Evolutionary conservation across 2,113 vertebrate genomes (phyloP).

Genomic region (Mobula birostris): DNA sequence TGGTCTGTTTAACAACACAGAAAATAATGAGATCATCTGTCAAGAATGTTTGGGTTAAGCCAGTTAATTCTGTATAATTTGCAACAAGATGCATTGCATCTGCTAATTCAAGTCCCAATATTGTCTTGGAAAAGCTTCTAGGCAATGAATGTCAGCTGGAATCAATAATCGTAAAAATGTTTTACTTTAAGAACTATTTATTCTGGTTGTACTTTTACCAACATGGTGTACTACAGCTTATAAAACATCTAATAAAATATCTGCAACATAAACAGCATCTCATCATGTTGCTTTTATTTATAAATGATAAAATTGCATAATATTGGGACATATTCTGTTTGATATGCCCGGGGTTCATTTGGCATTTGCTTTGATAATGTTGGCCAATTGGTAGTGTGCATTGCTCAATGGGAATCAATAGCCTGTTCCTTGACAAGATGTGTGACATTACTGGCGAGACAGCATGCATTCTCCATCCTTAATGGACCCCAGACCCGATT

Average conservation of each 20-base stretch:
- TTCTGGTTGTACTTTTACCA: conserved; percentile 16
- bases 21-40: conserved; percentile 31
- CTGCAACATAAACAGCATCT: not conserved
- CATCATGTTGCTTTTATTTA: conserved; percentile 11
- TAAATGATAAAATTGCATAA: not conserved
- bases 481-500: too few relatives aligned
- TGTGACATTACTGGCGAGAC: too few relatives aligned
- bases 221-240: not conserved
- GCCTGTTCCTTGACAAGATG: not conserved
- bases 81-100: conserved; percentile 34
- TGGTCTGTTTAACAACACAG: conserved; percentile 32
- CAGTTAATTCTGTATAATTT: conserved; percentile 30
- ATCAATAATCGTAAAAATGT: conserved; percentile 34
- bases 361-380: not conserved
- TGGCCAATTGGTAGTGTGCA: not conserved
- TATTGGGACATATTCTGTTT: not conserved
- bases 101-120: conserved; percentile 16
- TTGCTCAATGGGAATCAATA: not conserved
- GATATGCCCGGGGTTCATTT: not conserved
- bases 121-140: conserved; percentile 23
- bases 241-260: not conserved
- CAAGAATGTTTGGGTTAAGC: conserved; percentile 32
- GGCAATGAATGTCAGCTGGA: conserved; percentile 20
- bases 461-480: too few relatives aligned
- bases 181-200: conserved; percentile 26